A percentile compares a stretch with the other conserved stretches of the same genome.
Conservation (phyloP, 2,113 vertebrate species). For the Morphnarchus princeps region DNA sequence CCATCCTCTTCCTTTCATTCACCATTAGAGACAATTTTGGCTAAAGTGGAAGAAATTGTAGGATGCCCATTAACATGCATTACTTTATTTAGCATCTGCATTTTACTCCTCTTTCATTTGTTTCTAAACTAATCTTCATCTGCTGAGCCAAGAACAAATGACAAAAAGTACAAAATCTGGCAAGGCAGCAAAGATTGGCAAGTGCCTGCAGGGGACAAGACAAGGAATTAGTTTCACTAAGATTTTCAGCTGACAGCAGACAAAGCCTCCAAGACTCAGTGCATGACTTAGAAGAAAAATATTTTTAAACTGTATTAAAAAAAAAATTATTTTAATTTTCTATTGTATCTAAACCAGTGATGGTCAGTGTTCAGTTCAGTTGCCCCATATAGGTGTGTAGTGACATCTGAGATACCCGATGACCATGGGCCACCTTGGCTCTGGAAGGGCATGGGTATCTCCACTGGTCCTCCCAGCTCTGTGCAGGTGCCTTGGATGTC, state of each 20-base stretch:
- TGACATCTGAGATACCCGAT: rapidly evolving
- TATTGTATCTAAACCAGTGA: background rate
- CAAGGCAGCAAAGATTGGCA: background rate
- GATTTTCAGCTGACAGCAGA: background rate
- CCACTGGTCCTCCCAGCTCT: background rate
- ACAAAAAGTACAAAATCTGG: slow-evolving; percentile 6
- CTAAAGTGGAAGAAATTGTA: slow-evolving; percentile 42
- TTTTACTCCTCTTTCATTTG: slow-evolving; percentile 29
- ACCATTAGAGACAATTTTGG: background rate
- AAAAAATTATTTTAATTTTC: background rate
- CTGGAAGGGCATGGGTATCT: background rate
- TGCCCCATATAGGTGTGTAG: background rate
- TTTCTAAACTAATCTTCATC: slow-evolving; percentile 39
- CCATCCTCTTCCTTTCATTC: slow-evolving; percentile 3
- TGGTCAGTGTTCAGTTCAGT: background rate
- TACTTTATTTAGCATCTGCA: slow-evolving; percentile 37
- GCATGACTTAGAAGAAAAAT: background rate
- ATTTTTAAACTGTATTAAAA: background rate
- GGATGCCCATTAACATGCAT: background rate
- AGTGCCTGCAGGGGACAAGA: background rate
- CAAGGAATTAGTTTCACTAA: background rate
- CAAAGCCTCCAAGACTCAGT: background rate
- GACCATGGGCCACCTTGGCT: background rate
- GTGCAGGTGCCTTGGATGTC: background rate
- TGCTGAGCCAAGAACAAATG: slow-evolving; percentile 40